Evolutionary conservation across 2,888 invertebrate genomes (phyloP).

Genomic region (Melieria omissa): DNA sequence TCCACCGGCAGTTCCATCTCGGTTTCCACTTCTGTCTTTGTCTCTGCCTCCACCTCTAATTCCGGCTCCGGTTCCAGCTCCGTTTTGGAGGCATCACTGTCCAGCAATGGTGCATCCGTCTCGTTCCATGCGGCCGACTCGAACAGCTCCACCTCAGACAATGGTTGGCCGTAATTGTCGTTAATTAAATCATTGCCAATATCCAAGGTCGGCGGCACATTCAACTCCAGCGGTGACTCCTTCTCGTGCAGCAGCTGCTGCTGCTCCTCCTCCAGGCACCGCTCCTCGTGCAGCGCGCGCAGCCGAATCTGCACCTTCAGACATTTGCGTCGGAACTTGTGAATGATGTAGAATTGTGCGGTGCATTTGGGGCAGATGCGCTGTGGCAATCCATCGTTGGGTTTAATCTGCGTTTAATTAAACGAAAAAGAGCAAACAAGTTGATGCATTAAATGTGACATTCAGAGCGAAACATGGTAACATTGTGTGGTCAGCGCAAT

Average conservation of each 20-base stretch:
- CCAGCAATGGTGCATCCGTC: background rate
- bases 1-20: conserved; percentile 29
- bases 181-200: conserved; percentile 45
- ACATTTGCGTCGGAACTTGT: conserved; percentile 60
- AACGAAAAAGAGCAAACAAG: conserved; percentile 10
- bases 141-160: background rate
- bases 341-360: conserved; percentile 60
- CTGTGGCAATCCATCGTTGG: conserved; percentile 59
- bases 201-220: conserved; percentile 32
- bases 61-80: background rate
- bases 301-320: conserved; percentile 57
- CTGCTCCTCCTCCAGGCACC: conserved; percentile 30
- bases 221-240: conserved; percentile 20
- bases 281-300: conserved; percentile 46
- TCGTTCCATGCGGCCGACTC: background rate
- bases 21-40: conserved; percentile 23
- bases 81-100: background rate
- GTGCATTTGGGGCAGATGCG: conserved; percentile 60
- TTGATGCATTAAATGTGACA: background rate
- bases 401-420: conserved; percentile 50
- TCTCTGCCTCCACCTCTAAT: background rate
- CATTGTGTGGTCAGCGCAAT: background rate
- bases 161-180: conserved; percentile 41
- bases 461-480: too few relatives aligned
- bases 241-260: background rate